Conservation (phyloP, 2,797 vertebrate species). For the Bovichtus variegatus region DNA sequence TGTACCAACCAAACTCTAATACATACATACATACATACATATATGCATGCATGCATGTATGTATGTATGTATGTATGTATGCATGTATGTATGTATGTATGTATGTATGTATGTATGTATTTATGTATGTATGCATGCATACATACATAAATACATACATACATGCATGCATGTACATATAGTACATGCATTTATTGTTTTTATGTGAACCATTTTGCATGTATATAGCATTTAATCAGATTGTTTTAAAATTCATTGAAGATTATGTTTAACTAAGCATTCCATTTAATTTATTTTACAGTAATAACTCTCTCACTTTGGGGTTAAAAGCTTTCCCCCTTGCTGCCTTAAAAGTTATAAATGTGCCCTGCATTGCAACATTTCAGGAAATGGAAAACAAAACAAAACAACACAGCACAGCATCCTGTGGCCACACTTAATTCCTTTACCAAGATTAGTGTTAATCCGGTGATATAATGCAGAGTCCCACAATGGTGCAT, state of each 20-base stretch:
- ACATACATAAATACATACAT: not conserved
- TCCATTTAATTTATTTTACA: not conserved
- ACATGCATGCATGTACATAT: not conserved
- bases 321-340: not conserved
- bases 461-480: conserved; percentile 71
- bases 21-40: not conserved
- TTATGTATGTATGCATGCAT: not conserved
- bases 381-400: conserved; percentile 16
- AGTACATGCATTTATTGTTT: not conserved
- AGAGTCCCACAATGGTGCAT: conserved; percentile 34
- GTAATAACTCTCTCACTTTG: not conserved
- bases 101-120: not conserved
- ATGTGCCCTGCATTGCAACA: not conserved
- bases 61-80: not conserved
- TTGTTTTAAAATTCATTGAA: not conserved
- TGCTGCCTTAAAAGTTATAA: not conserved
- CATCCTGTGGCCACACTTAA: conserved; percentile 39
- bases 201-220: not conserved
- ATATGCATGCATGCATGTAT: not conserved
- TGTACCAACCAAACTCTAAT: not conserved
- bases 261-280: not conserved
- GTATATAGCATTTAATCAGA: not conserved
- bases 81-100: not conserved
- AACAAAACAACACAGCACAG: conserved; percentile 19
- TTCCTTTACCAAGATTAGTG: conserved; percentile 58